Evolutionary conservation across 2,797 vertebrate genomes (phyloP), one percentile per base, ranked within the genome.

Genomic region (Macropus fuliginosus): DNA sequence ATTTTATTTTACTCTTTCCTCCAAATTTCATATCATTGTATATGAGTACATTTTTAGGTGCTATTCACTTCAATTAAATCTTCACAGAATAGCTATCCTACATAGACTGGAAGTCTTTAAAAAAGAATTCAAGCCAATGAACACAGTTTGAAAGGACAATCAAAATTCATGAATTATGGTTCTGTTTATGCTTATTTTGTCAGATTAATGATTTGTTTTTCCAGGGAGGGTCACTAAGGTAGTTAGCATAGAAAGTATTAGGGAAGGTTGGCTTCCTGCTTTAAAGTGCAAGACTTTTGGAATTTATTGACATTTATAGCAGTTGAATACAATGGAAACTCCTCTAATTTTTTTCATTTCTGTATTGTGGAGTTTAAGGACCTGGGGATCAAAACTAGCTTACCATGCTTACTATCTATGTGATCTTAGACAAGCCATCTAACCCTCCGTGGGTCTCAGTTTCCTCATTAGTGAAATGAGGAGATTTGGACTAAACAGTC

Each of bases 231-330:
- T 54, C 59, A 94, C 16, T 18, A 74, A 40, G 66, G n/a, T 74
- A 9, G 29, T 92, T 90, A 91, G 13, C 40, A 94, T 16, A 57
- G 0, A 93, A 59, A 34, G 40, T 92, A 93, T 93, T 96, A 93
- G 91, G 89, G 57, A 95, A 95, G 59, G 21, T 74, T 55, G 56
- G 81, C 74, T 93, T 97, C 21, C 54, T 96, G 31, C 54, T 97
- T 94, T 59, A 90, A 93, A 95, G 90, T 40, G 12, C 12, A 93
- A 93, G 50, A 91, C 13, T 87, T n/a, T 24, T 52, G n/a, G 91
- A 95, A 91, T 21, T 92, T 34, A 94, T 91, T 92, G 81, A 54
- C 34, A 92, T 24, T 14, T 28, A 10, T 89, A 55, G 1, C 57
- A 91, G 0, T 74, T 87, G 9, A 21, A 93, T 1, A 55, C n/a